Percentiles rank a stretch among this genome's conserved stretches.
Conservation (phyloP, 1,140 invertebrate genomes). For the Bombyx mori region DNA sequence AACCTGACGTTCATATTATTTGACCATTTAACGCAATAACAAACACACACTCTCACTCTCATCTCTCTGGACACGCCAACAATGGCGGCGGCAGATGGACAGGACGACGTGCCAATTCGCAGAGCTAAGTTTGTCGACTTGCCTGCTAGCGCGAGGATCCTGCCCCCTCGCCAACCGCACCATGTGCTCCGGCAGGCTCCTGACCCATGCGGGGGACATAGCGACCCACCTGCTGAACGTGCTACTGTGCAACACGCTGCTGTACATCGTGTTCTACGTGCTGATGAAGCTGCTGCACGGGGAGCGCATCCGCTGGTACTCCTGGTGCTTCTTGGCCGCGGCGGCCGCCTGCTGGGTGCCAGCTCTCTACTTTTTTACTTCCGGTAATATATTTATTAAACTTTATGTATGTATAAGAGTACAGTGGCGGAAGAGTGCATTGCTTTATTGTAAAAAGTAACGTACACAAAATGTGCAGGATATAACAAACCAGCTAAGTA, state of each 20-base stretch:
- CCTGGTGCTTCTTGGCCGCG: conserved; percentile 41
- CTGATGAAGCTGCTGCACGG: conserved; percentile 85
- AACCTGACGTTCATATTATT: no score
- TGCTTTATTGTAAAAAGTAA: no score
- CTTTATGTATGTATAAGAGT: neutral
- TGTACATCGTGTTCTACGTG: conserved; percentile 90
- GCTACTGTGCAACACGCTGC: conserved; percentile 86
- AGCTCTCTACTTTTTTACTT: conserved; percentile 57
- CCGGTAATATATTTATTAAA: conserved; percentile 21
- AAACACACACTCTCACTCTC: no score
- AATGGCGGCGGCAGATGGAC: no score
- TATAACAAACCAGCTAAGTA: no score
- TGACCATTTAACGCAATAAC: no score
- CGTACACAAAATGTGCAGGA: no score
- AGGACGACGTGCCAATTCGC: neutral
- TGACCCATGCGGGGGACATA: conserved; percentile 80
- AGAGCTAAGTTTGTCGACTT: neutral
- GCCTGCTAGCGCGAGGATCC: neutral
- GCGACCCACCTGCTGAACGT: conserved; percentile 85
- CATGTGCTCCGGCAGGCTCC: conserved; percentile 41
- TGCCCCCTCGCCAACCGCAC: neutral
- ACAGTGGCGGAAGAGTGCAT: neutral
- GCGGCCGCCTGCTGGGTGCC: conserved; percentile 45
- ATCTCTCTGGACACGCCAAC: no score
- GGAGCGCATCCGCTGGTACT: conserved; percentile 77